phyloP scores from a whole-genome alignment of 30 jellyfish, hydroid and myxozoan species.

The Kudoa iwatai region DNA sequence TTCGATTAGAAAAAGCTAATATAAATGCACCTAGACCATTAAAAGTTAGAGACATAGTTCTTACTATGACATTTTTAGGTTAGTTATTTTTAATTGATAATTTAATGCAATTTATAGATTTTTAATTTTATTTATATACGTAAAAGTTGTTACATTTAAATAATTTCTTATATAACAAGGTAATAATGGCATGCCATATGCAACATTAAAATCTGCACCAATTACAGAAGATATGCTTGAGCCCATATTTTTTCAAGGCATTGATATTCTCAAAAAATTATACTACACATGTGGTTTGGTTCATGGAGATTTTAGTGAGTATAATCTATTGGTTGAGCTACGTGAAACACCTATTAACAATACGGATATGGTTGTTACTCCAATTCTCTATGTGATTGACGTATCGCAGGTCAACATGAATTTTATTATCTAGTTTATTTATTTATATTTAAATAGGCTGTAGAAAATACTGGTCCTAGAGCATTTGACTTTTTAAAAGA shows the following conservation, averaged over 20 bases:
- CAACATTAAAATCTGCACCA: no score
- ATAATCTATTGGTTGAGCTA: slow-evolving; percentile 34
- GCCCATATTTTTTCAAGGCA: no score
- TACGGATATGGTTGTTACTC: slow-evolving; percentile 6
- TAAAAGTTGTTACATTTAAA: slow-evolving; percentile 27
- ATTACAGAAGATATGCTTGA: no score
- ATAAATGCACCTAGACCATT: slow-evolving; percentile 76
- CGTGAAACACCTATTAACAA: no score
- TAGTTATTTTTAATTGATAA: no score
- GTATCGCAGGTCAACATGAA: no score
- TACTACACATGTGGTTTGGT: slow-evolving; percentile 53
- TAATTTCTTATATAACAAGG: no score
- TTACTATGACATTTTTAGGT: slow-evolving; percentile 70
- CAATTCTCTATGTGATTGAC: slow-evolving; percentile 29
- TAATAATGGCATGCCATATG: no score
- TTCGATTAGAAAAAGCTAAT: slow-evolving; percentile 23
- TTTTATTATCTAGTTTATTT: no score
- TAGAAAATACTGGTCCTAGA: slow-evolving; percentile 70
- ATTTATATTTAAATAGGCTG: no score
- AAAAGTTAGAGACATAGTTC: slow-evolving; percentile 29
- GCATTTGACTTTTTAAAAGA: slow-evolving; percentile 33
- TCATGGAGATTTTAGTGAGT: slow-evolving; percentile 81
- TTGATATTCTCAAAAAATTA: slow-evolving; percentile 21
- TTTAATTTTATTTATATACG: slow-evolving; percentile 46
- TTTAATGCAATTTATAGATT: slow-evolving; percentile 75